Evolutionary conservation across 2,888 invertebrate species (phyloP).

Genomic region (Lithophane socia): DNA sequence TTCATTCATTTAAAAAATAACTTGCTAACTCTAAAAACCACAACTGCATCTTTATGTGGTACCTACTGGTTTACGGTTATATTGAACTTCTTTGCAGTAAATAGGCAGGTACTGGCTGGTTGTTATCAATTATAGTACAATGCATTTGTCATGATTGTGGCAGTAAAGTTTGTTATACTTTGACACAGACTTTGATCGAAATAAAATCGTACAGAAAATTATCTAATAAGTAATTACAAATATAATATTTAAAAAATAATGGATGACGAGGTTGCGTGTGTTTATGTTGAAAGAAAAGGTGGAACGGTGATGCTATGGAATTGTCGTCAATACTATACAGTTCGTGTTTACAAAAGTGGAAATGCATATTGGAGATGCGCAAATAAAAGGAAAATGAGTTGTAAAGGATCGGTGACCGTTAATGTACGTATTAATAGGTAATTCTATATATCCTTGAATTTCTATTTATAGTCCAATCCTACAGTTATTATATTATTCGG

Average conservation of each 20-base stretch:
- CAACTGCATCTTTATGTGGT: no score
- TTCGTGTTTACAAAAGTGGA: conserved; percentile 5
- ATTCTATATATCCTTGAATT: conserved; percentile 1
- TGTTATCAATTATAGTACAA: background rate
- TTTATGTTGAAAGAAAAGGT: no score
- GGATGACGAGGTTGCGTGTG: conserved; percentile 4
- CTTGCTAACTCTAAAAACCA: no score
- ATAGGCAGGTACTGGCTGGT: background rate
- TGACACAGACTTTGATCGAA: no score
- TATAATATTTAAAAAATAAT: background rate
- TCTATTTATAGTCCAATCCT: background rate
- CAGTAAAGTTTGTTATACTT: no score
- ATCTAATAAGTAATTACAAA: no score
- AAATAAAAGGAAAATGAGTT: no score
- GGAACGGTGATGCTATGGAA: no score
- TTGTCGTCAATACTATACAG: background rate
- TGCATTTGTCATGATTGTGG: background rate
- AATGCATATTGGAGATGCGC: background rate
- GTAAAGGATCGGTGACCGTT: no score
- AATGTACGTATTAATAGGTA: conserved; percentile 5
- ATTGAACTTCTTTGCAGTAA: background rate
- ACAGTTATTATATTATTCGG: background rate
- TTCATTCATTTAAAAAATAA: no score
- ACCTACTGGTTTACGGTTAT: background rate
- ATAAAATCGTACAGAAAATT: no score